Base-by-base conservation (phyloP, 2,888 invertebrate genomes). In the Epinotia demarniana region DNA sequence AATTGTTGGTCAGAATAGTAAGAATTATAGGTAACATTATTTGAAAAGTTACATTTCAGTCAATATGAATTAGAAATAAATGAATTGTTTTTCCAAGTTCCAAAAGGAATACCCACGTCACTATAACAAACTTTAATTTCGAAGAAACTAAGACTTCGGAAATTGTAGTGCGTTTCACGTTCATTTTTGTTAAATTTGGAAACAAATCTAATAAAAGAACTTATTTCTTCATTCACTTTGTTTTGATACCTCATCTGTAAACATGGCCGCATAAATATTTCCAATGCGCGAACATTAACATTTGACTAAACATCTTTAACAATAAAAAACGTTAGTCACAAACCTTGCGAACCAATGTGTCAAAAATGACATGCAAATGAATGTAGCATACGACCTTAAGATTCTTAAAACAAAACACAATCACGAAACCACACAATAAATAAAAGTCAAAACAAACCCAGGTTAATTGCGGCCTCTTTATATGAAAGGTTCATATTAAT, bases 401-500 rank as follows among this genome's bases (percentile, higher is more conserved):
- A 11, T 69, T 69, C 46, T 67, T 16, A 4, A 69, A 13, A 39
- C 11, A 33, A 27, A 53, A 62, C 27, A 19, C 33, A 16, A 39
- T 4, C n/a, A 49, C 11, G 19, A 71, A 55, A 63, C 39, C 39
- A 63, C 18, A 64, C 57, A 72, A 64, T 46, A 64, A 43, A 63
- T 55, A 57, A 72, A 63, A 64, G 27, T 55, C 55, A 57, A 72
- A 72, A 63, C 63, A 72, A n/a, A 57, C 27, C 43, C 69, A 19
- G 27, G 58, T 60, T 74, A 74, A 69, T 74, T 74, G 63, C 74
- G 58, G 12, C 62, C 61, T 55, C 57, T 74, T 63, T 53, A 53
- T 57, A 19, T 27, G 74, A 74, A 74, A 63, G 74, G 58, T 57
- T 58, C 69, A 33, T 63, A 74, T 74, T 74, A 74, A 63, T 63